Percentiles rank a stretch among this genome's conserved stretches.
Evolutionary conservation across 1,140 invertebrate genomes (phyloP).

Genomic region (Antheraea pernyi): DNA sequence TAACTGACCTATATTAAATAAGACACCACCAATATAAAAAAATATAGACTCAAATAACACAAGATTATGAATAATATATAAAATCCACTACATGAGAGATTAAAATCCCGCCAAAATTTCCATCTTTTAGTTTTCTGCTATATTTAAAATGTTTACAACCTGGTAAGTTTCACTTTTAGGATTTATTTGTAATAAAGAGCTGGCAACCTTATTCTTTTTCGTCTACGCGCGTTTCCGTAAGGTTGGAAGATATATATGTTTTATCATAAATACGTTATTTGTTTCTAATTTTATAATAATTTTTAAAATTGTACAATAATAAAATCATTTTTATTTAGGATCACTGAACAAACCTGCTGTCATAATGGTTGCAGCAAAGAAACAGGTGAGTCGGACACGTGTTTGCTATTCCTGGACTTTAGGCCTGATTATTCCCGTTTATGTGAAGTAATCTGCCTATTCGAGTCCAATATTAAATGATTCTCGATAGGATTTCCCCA

Average conservation of each 20-base stretch:
- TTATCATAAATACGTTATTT: not conserved
- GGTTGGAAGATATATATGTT: not conserved
- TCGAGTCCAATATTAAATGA: slow-evolving; percentile 55
- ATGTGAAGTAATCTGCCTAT: slow-evolving; percentile 40
- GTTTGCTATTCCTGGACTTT: slow-evolving; percentile 22
- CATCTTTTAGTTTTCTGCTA: no score
- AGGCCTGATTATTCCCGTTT: slow-evolving; percentile 19
- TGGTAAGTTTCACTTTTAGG: no score
- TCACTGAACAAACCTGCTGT: slow-evolving; percentile 20
- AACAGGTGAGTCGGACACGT: slow-evolving; percentile 63
- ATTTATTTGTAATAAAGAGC: no score
- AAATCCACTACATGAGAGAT: no score
- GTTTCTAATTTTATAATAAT: not conserved
- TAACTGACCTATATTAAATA: no score
- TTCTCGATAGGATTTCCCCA: slow-evolving; percentile 72
- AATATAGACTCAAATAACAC: no score
- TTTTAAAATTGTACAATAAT: not conserved
- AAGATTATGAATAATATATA: no score
- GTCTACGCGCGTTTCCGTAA: not conserved
- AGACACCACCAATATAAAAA: no score
- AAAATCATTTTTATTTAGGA: slow-evolving; percentile 18
- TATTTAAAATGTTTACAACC: no score
- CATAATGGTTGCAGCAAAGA: slow-evolving; percentile 73
- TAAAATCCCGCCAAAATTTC: no score
- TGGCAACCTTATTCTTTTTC: not conserved